Base-by-base conservation (phyloP, 2,888 invertebrate species). In the Romanomermis culicivorax region DNA sequence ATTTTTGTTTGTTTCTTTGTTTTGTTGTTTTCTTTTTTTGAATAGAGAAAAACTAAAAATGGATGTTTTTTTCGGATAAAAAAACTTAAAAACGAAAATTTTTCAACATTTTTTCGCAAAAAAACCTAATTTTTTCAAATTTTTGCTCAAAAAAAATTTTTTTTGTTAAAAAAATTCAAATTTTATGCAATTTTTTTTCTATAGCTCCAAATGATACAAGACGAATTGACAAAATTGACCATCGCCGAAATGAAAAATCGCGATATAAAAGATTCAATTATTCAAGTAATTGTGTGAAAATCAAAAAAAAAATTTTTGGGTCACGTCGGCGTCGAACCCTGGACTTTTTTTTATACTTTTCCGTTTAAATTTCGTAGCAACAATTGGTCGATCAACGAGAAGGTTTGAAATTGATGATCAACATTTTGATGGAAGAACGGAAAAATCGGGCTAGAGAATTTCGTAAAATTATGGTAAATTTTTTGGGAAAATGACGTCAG, bases 351-450 rank as follows among this genome's bases (percentile, higher is more conserved):
- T 42, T 20, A 24, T 42, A 17, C 17, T 36, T 29, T 52, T 20
- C n/a, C 43, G n/a, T n/a, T n/a, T n/a, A n/a, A n/a, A n/a, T n/a
- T n/a, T 36, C 42, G 7, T 42, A 58, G 58, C 29, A 26, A 14
- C 23, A 25, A 27, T 29, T 58, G 20, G 50, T 23, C 17, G 29
- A 29, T 2, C 54, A 58, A 25, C 58, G 58, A 14, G 2, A 26
- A 25, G 51, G 43, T 14, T 42, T 58, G 42, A 14, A 26, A 2
- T 7, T 29, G 2, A 29, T 58, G 43, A 24, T 57, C 36, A 42
- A 54, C 27, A 25, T 42, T 24, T 49, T 58, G 52, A 36, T 58
- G 52, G 29, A 29, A 17, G 57, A 58, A n/a, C n/a, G n/a, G n/a
- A n/a, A n/a, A n/a, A n/a, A n/a, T n/a, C n/a, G n/a, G n/a, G n/a